Evolutionary conservation across 1,140 invertebrate genomes (phyloP).

Genomic region (Bathynomus jamesi): DNA sequence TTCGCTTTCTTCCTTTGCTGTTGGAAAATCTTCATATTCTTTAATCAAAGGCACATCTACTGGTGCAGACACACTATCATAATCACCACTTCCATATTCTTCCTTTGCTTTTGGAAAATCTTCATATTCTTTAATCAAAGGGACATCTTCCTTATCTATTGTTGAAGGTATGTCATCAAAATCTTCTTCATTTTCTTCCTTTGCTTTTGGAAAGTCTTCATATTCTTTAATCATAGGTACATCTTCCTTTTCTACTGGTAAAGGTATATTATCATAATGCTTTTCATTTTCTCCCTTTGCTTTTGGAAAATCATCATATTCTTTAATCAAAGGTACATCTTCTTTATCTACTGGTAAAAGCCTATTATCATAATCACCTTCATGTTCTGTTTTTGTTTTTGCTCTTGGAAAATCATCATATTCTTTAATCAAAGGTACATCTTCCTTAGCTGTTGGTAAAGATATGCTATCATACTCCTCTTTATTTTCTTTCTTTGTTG

Average conservation of each 20-base stretch:
- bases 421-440: background rate
- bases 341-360: background rate
- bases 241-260: background rate
- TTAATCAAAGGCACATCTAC: background rate
- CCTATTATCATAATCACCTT: background rate
- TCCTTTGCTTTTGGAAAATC: background rate
- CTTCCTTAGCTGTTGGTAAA: background rate
- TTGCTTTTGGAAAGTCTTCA: background rate
- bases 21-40: background rate
- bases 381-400: background rate
- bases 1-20: background rate
- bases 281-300: background rate
- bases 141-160: background rate
- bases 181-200: background rate
- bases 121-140: background rate
- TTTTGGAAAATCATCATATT: background rate
- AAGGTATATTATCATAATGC: background rate
- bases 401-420: background rate
- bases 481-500: background rate
- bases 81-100: background rate
- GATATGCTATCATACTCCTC: background rate
- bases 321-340: background rate
- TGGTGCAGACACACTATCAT: background rate
- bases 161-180: background rate
- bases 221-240: background rate